Conservation (phyloP, 2,797 vertebrate species). For the Smutsia temminckii region DNA sequence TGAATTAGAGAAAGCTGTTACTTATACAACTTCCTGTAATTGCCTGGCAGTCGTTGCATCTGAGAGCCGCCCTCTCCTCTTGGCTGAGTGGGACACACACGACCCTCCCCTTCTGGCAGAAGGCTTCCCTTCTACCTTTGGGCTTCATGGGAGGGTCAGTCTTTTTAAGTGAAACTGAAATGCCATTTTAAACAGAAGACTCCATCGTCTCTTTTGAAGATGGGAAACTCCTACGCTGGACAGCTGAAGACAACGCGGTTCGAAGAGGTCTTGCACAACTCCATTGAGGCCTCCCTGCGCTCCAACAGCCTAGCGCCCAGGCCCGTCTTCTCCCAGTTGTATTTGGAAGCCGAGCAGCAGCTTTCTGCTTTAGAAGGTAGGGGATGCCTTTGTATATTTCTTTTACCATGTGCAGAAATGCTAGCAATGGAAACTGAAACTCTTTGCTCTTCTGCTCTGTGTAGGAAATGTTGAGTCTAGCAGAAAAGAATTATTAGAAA, state of each 20-base stretch:
- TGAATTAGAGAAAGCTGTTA: conserved; percentile 80
- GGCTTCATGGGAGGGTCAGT: neutral
- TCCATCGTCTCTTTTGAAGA: conserved; percentile 81
- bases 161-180: conserved; percentile 46
- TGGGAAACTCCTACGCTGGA: conserved; percentile 98
- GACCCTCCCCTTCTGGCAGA: conserved; percentile 36
- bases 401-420: fast-evolving
- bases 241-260: conserved; percentile 96
- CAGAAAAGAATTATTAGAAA: neutral
- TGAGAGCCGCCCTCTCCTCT: conserved; percentile 53
- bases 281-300: conserved; percentile 97
- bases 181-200: conserved; percentile 17
- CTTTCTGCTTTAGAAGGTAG: conserved; percentile 88
- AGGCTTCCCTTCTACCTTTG: neutral
- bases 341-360: conserved; percentile 93
- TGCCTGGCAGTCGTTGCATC: conserved; percentile 76
- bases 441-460: neutral
- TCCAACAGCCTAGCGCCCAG: conserved; percentile 93
- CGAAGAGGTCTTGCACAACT: conserved; percentile 97
- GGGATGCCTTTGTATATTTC: neutral
- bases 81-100: conserved; percentile 47
- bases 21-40: conserved; percentile 86
- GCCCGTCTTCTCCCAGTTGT: conserved; percentile 97
- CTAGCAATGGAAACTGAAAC: fast-evolving
- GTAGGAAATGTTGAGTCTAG: too few species aligned